Evolutionary conservation across 2,888 invertebrate species (phyloP).

Genomic region (Lochmaea crataegi): DNA sequence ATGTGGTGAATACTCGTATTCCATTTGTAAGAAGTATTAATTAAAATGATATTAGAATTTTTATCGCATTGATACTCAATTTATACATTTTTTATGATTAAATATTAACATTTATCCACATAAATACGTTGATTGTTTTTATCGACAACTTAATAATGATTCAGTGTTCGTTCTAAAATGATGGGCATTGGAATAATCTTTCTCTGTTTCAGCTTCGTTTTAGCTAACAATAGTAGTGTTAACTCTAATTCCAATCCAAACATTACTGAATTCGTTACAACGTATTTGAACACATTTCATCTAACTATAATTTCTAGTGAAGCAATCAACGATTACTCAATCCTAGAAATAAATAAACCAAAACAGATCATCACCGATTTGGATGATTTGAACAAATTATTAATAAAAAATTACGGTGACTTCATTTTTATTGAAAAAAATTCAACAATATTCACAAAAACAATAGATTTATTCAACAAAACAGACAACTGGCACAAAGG

Average conservation of each 20-base stretch:
- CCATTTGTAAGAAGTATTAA: neutral
- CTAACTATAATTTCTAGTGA: conserved; percentile 1
- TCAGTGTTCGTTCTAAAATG: conserved; percentile 2
- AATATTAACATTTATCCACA: neutral
- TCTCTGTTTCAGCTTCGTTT: neutral
- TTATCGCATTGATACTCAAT: neutral
- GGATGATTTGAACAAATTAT: neutral
- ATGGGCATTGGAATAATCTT: neutral
- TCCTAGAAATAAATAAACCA: neutral
- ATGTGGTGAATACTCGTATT: neutral
- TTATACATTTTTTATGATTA: neutral
- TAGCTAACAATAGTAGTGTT: neutral
- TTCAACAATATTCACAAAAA: neutral
- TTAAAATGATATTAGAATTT: neutral
- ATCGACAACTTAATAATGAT: neutral
- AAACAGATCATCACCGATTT: conserved; percentile 10
- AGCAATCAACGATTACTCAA: neutral
- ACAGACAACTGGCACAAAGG: neutral
- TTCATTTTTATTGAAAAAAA: conserved; percentile 1
- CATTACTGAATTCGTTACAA: conserved; percentile 7
- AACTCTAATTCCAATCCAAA: neutral
- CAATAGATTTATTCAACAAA: conserved; percentile 2
- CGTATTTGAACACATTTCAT: neutral
- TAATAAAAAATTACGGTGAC: neutral
- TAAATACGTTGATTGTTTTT: neutral